Percentiles rank a stretch among this genome's conserved stretches.
phyloP scores from a whole-genome alignment of 2,888 invertebrate species.

The Lasioglossum vierecki region DNA sequence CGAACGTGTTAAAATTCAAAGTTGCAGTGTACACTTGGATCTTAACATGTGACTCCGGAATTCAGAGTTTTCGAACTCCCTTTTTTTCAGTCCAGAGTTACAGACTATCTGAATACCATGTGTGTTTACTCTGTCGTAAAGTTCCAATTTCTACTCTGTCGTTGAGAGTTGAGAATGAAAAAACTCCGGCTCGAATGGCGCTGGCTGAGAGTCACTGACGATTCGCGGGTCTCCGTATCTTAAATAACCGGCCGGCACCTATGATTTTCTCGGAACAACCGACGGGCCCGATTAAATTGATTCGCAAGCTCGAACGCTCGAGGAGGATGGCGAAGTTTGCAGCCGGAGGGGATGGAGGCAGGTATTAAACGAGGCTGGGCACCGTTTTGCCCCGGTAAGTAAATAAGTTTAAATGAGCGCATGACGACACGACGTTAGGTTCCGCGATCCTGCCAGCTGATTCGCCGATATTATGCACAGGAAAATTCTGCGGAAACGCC shows the following conservation, averaged over 20 bases:
- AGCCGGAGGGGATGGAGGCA: conserved; percentile 33
- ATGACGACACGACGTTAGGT: conserved; percentile 54
- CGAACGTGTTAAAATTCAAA: not conserved
- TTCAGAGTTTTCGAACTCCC: too few relatives aligned
- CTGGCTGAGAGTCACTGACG: conserved; percentile 74
- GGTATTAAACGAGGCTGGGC: conserved; percentile 69
- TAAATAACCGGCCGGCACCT: conserved; percentile 79
- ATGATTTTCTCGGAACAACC: conserved; percentile 81
- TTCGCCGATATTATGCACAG: not conserved
- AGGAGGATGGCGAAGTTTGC: conserved; percentile 17
- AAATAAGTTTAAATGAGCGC: conserved; percentile 78
- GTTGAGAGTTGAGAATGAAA: not conserved
- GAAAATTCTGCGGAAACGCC: not conserved
- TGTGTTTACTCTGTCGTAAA: not conserved
- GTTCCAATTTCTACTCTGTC: not conserved
- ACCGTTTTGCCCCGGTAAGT: conserved; percentile 72
- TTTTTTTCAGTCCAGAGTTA: too few relatives aligned
- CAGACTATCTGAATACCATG: not conserved
- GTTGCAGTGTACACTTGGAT: not conserved
- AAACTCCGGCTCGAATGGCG: not conserved
- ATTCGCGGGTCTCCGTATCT: conserved; percentile 73
- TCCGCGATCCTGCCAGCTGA: conserved; percentile 36
- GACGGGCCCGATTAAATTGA: conserved; percentile 81
- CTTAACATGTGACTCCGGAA: not conserved
- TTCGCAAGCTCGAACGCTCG: conserved; percentile 73